Evolutionary conservation across 2,113 vertebrate species (phyloP), one percentile per base, ranked within the genome.

Genomic region (Bujurquina vittata): DNA sequence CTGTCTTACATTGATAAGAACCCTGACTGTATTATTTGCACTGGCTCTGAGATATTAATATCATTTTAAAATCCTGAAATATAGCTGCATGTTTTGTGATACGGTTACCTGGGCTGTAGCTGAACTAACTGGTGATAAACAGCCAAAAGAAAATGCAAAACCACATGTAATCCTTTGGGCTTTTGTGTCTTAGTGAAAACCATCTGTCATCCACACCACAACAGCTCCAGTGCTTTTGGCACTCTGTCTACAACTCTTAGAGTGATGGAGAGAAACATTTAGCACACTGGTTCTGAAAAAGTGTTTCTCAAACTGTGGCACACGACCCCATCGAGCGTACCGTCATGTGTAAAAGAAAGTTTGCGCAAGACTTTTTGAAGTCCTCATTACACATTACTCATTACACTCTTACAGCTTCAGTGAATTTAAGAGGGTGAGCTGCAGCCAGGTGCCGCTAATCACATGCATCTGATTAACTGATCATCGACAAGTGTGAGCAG

Each of bases 161-260:
- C 55, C 4, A 18, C 67, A 9, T 54, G 46, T 72, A 72, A 72
- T 72, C 67, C 67, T 72, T 72, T 52, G 52, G 67, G 46, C 23
- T 72, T 46, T 54, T 54, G 67, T 72, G 46, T 54, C 46, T 54
- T 72, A 72, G 46, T 54, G 46, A 72, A 72, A 54, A 46, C 67
- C 67, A 72, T 72, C 46, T 72, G 67, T 72, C 67, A 72, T 72
- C 46, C 33, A 0, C 46, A 54, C 26, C 46, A 72, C 46, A 33
- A 54, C 46, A 72, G 67, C 46, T 54, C 52, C 0, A 72, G 29
- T 31, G 0, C 43, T 72, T 52, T 9, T 31, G 65, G 10, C 65
- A 54, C 26, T 33, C 6, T 72, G 26, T 52, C 10, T 72, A 17
- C 52, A 72, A 33, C 67, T 33, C 67, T n/a, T 31, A 0, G 0